Evolutionary conservation across 2,113 vertebrate genomes (phyloP).

Genomic region (Sorex fumeus): DNA sequence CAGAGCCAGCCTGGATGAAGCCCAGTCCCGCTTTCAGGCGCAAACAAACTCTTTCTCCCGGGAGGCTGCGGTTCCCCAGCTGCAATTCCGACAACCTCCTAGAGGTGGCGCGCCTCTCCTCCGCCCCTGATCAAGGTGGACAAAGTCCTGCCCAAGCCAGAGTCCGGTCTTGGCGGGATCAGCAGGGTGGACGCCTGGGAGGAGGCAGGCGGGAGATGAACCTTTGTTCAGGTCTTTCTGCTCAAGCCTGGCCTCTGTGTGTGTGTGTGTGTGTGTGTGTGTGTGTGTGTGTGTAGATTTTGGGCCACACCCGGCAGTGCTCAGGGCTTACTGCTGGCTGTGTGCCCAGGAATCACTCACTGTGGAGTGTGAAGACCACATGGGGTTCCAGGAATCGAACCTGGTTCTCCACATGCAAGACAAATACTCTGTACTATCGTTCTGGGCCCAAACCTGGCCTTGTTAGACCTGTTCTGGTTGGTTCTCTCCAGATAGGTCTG

Average conservation of each 20-base stretch:
- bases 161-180: neutral
- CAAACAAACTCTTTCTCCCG: no score
- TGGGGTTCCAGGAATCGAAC: no score
- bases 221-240: neutral
- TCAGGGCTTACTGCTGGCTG: no score
- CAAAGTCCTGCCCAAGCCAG: neutral
- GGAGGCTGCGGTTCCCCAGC: fast-evolving
- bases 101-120: neutral
- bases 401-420: no score
- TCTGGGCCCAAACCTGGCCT: no score
- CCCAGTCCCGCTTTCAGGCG: neutral
- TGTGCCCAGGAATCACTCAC: no score
- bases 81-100: neutral
- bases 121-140: neutral
- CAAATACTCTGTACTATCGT: no score
- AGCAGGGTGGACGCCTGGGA: neutral
- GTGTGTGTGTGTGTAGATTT: no score
- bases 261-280: no score
- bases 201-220: neutral
- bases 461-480: neutral
- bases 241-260: neutral
- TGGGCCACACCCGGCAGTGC: no score
- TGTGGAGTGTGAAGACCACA: no score
- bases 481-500: neutral
- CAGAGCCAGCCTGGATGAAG: no score